These are phyloP conservation scores for Rhopalosiphum maidis DNA, from an alignment of 1,140 invertebrate species.

Conservation along the genomic window DNA sequence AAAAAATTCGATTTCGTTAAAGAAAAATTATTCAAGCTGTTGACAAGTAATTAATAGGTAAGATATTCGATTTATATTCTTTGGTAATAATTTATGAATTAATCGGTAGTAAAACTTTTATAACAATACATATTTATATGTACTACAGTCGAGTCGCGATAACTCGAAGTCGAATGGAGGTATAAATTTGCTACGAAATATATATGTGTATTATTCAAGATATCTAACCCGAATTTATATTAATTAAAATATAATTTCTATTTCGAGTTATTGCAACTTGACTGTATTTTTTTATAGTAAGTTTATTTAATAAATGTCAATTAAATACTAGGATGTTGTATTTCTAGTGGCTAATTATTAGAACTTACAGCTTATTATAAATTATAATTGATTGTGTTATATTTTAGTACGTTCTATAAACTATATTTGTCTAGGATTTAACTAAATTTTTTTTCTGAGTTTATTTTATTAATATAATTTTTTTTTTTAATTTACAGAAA, in stretches of 20 bases:
- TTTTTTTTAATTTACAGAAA: neutral
- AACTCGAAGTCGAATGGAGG: too few relatives aligned
- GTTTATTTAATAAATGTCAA: neutral
- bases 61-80: neutral
- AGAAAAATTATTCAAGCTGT: too few relatives aligned
- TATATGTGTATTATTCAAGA: too few relatives aligned
- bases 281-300: neutral
- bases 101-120: neutral
- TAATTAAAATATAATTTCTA: too few relatives aligned
- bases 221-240: too few relatives aligned
- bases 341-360: neutral
- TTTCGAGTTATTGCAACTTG: too few relatives aligned
- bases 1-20: too few relatives aligned
- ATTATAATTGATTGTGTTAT: neutral
- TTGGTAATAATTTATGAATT: neutral
- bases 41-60: too few relatives aligned
- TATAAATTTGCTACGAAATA: too few relatives aligned
- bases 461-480: neutral
- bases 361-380: neutral
- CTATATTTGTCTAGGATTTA: neutral
- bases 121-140: too few relatives aligned
- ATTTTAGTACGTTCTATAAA: neutral
- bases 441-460: neutral
- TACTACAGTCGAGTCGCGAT: too few relatives aligned
- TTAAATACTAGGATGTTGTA: neutral